Base-by-base conservation (phyloP, 2,113 vertebrate genomes). In the Rhadina sibilatrix region DNA sequence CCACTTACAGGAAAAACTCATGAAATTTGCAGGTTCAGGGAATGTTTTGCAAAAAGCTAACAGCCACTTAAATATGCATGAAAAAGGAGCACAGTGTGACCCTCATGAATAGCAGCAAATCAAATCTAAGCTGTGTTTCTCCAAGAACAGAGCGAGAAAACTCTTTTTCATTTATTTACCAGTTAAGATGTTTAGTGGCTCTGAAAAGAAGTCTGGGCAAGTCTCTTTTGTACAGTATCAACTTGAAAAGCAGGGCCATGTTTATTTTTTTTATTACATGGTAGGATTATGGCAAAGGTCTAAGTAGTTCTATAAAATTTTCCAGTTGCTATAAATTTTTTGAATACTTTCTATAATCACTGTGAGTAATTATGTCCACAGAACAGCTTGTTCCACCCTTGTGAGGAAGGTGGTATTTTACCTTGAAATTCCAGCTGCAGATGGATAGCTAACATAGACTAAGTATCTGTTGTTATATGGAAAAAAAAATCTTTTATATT, bases 11-110 rank as follows among this genome's bases (percentile, higher is more conserved):
- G 88, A 95, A 56, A 87, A 96, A 93, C 65, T 88, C 88, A 82
- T 71, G 86, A 90, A 92, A 90, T 87, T 93, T 95, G 64, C 86
- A 96, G 83, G 90, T 77, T 83, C 31, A 30, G 76, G 60, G 46
- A 75, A 84, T 89, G 80, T 84, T 96, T 88, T 75, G 86, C 28
- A 75, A 90, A 93, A 90, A 91, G 79, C 91, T 90, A 95, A 91
- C 61, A 93, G 66, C 71, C 78, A 83, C 79, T 96, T 96, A 87
- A 94, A 70, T 70, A 90, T 83, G 93, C 90, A 92, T 93, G 85
- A 77, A 87, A 86, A 93, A 87, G 72, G 72, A 96, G 86, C 92
- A 84, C 85, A 95, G 88, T 46, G 0, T 97, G 96, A 96, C 92
- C 90, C 88, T 93, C 28, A 40, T 86, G 76, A 90, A 94, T 75